Base-by-base conservation (phyloP, 2,113 vertebrate genomes). In the Rhinopithecus roxellana region DNA sequence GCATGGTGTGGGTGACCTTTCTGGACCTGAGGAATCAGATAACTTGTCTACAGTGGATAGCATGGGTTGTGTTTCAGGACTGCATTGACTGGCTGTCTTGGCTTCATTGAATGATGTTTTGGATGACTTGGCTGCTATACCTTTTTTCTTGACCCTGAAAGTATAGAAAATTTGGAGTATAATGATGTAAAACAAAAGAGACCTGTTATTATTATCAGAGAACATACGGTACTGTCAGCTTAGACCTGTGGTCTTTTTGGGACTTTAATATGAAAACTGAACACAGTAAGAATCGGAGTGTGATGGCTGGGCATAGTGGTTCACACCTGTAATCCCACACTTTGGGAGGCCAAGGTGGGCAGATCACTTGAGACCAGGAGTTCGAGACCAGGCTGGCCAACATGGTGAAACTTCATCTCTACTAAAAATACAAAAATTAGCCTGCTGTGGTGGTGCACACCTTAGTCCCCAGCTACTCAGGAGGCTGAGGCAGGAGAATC, bases 111-210 rank as follows among this genome's bases (percentile, higher is more conserved):
- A 3, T 80, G 23, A 38, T 55, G 38, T 43, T 69, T 89, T 82
- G 14, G 50, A 93, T 75, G 74, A 35, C 16, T 92, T 92, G 10
- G 32, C 17, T 55, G 16, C 40, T 55, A 16, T 5, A 27, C 4
- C 23, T 80, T 88, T 9, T 55, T 74, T 83, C 45, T 70, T 79
- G 25, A 14, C 1, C 27, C 97, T 97, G 61, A 94, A 97, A 97
- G 83, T 77, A 80, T 17, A 94, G 86, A 95, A 90, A 95, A 89
- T 79, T 82, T 90, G 3, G 38, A 85, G 4, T 93, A n/a, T 70
- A 59, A 94, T 16, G 57, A 67, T 92, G 90, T 87, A 69, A 95
- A 96, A 45, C n/a, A 43, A 77, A 64, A 83, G 27, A 57, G 11
- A 78, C 61, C 12, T 61, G 40, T 79, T 84, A 10, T 70, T 94